A percentile compares a stretch with the other conserved stretches of the same genome.
Conservation (phyloP, 2,888 invertebrate species). For the Patella depressa region DNA sequence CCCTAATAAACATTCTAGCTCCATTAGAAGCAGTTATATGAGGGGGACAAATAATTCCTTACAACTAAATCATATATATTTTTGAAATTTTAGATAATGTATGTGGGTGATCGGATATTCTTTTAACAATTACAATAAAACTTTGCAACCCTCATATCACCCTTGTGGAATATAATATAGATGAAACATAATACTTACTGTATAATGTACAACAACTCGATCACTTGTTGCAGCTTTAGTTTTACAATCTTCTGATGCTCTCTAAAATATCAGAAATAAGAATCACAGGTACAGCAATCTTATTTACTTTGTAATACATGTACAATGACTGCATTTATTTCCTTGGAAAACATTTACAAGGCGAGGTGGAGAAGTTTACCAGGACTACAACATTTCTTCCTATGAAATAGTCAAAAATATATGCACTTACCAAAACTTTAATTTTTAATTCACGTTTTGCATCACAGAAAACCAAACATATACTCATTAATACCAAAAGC, state of each 20-base stretch:
- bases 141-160: no score
- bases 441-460: no score
- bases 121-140: no score
- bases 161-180: not conserved
- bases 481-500: no score
- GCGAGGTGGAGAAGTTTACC: not conserved
- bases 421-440: not conserved
- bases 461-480: no score
- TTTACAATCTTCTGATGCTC: slow-evolving; percentile 36
- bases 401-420: not conserved
- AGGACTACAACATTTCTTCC: not conserved
- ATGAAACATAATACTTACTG: slow-evolving; percentile 27
- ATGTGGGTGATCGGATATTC: no score
- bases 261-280: slow-evolving; percentile 19
- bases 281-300: not conserved
- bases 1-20: no score
- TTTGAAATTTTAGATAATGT: not conserved
- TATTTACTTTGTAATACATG: no score
- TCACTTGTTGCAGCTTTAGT: slow-evolving; percentile 34
- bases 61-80: not conserved
- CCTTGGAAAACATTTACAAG: not conserved
- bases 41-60: no score
- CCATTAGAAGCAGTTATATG: no score
- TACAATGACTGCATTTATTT: not conserved
- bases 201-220: slow-evolving; percentile 40